Base-by-base conservation (phyloP, 2,113 vertebrate genomes). In the Seriola dumerili region DNA sequence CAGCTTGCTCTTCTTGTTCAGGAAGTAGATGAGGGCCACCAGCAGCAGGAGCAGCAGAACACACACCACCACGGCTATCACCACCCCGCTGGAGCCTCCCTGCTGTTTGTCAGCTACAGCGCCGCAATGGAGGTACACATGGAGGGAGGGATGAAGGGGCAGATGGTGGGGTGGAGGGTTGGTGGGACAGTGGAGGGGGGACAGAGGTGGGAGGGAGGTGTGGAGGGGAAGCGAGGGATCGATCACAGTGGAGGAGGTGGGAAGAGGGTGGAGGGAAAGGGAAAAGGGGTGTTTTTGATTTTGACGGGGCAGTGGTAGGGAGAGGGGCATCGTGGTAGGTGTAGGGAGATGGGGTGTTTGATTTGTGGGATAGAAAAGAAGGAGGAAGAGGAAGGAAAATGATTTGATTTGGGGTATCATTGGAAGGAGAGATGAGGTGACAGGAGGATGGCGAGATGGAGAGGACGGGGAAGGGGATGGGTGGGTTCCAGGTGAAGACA, bases 61-160 rank as follows among this genome's bases (percentile, higher is more conserved):
- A 10, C 97, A 97, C 81, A 97, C 95, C 32, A 97, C 97, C 88
- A 97, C 97, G 0, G 97, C 97, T 23, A 97, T 93, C 85, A 98
- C 96, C 3, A 97, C 97, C 2, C 90, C 89, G 8, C 95, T 95
- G 73, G 95, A 95, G 25, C 97, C 96, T 0, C 94, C 96, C 91
- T 97, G 95, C 80, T 95, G 89, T 38, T 85, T 80, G 14, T 94
- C 94, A 81, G 94, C 97, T 97, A 93, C 16, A 90, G 89, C 25
- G 65, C 78, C 89, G 59, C 80, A 86, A 88, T 69, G 67, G 80
- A 80, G 70, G 77, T 76, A 76, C 52, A 82, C 79, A 85, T 80
- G 81, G 86, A 42, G 63, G 83, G 72, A 59, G 57, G 58, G 76
- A 8, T 69, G 58, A 78, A 42, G 23, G 46, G 40, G 13, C 4